These are phyloP conservation scores for Coreoperca whiteheadi DNA, from an alignment of 2,113 vertebrate species.

Conservation along the genomic window DNA sequence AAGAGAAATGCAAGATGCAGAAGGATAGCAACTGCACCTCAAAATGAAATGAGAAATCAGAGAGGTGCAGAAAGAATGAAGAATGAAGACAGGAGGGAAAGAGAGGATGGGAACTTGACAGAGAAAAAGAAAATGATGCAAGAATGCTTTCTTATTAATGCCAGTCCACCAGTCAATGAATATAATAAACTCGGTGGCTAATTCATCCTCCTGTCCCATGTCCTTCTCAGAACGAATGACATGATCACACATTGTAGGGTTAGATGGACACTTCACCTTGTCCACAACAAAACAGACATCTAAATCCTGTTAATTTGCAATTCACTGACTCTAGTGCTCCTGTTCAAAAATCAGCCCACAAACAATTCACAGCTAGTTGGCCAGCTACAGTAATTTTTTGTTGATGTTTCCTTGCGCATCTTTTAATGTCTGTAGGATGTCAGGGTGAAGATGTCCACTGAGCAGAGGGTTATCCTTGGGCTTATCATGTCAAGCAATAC, in stretches of 20 bases:
- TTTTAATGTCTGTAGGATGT: conserved; percentile 64
- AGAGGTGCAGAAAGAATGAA: conserved; percentile 64
- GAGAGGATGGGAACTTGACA: conserved; percentile 50
- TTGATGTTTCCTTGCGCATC: conserved; percentile 61
- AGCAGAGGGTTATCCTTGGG: conserved; percentile 80
- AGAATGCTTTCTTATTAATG: conserved; percentile 61
- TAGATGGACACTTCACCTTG: conserved; percentile 39
- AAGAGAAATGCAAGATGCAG: conserved; percentile 84
- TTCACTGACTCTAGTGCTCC: conserved; percentile 30
- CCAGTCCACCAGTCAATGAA: conserved; percentile 62
- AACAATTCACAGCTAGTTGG: conserved; percentile 42
- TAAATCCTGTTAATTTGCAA: conserved; percentile 44
- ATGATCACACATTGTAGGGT: conserved; percentile 30
- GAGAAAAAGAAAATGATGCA: conserved; percentile 59
- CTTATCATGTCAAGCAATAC: conserved; percentile 84
- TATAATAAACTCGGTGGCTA: conserved; percentile 38
- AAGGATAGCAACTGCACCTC: conserved; percentile 66
- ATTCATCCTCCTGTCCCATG: conserved; percentile 54
- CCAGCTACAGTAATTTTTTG: conserved; percentile 36
- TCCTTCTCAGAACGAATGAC: conserved; percentile 45
- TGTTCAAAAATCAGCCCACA: conserved; percentile 22
- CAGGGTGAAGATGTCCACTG: conserved; percentile 62
- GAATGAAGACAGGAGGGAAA: conserved; percentile 48
- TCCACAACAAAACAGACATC: conserved; percentile 46
- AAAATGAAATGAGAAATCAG: conserved; percentile 75